Conservation (phyloP, 2,113 vertebrate species). For the Pandion haliaetus region DNA sequence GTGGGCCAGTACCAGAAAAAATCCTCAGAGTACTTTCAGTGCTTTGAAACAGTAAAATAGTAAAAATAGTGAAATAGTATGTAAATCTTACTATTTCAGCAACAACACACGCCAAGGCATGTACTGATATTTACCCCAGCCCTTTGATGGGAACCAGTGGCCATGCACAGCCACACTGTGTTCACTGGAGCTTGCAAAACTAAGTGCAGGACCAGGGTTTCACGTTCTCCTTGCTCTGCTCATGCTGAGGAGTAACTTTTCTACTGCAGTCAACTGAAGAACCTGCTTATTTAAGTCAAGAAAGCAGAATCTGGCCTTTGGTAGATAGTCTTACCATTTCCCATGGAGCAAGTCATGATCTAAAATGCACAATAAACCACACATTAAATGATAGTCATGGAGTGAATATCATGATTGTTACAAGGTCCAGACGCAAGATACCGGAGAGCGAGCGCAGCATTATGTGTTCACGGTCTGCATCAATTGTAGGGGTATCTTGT, state of each 20-base stretch:
- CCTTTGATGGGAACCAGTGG: background rate
- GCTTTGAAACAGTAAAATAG: background rate
- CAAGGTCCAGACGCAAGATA: background rate
- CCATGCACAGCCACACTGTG: background rate
- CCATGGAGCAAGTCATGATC: background rate
- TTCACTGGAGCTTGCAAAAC: background rate
- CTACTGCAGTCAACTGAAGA: background rate
- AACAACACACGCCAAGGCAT: background rate
- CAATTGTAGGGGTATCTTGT: background rate
- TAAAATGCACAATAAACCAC: background rate
- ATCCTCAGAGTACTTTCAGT: background rate
- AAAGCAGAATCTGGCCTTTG: background rate
- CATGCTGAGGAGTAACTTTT: background rate
- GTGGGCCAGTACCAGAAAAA: background rate
- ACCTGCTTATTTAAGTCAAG: background rate
- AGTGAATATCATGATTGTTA: background rate
- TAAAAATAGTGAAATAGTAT: background rate
- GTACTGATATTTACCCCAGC: background rate
- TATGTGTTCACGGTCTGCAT: rapidly evolving
- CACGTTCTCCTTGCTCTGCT: background rate
- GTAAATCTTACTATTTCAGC: background rate
- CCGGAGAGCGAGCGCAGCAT: rapidly evolving
- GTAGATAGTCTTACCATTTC: background rate
- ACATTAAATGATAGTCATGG: background rate
- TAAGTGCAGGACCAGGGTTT: background rate